Conservation (phyloP, 2,888 invertebrate species). For the Euzetes globulus region DNA sequence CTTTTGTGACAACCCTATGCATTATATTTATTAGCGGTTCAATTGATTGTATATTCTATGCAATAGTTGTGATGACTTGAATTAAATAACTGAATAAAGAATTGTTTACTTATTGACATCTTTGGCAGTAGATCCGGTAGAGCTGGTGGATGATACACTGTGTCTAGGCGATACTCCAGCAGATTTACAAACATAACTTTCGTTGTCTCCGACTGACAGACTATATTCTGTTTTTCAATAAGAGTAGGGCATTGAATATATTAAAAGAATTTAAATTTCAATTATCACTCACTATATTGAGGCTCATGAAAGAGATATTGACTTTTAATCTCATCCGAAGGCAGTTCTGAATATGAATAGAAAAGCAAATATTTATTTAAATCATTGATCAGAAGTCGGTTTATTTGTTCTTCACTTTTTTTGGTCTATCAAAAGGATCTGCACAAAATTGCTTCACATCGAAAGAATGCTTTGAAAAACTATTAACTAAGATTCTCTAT, state of each 20-base stretch:
- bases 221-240: neutral
- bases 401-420: neutral
- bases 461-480: neutral
- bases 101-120: constrained; percentile 11
- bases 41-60: too few species aligned
- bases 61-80: too few species aligned
- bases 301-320: constrained; percentile 17
- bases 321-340: constrained; percentile 9
- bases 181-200: constrained; percentile 36
- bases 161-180: constrained; percentile 40
- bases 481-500: neutral
- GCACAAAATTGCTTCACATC: neutral
- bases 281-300: constrained; percentile 1
- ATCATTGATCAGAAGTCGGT: neutral
- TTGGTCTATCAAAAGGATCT: neutral
- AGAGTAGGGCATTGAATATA: neutral
- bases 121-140: constrained; percentile 37
- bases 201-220: constrained; percentile 18
- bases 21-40: too few species aligned
- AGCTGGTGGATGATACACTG: constrained; percentile 41
- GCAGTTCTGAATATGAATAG: neutral
- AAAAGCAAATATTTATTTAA: constrained; percentile 5
- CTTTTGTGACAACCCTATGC: too few species aligned
- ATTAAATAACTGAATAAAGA: too few species aligned
- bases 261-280: neutral